Percentiles rank a stretch among this genome's conserved stretches.
These are phyloP conservation scores for Rana temporaria DNA, from an alignment of 2,113 vertebrate species.

Conservation along the genomic window DNA sequence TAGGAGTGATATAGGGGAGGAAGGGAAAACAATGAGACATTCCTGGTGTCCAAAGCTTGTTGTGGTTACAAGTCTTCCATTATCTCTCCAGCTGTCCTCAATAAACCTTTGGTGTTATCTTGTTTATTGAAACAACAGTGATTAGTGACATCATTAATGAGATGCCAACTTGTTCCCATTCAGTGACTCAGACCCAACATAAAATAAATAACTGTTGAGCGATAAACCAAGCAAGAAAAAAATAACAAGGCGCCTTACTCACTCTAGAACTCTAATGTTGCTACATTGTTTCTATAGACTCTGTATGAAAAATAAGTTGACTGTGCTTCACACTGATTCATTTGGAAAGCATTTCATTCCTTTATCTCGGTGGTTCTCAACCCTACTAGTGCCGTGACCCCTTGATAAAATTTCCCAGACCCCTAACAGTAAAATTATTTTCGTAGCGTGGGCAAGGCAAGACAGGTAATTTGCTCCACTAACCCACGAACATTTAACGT, in stretches of 20 bases:
- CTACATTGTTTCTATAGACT: too few relatives aligned
- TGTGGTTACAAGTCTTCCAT: neutral
- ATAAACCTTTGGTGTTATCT: conserved; percentile 30
- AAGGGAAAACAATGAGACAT: neutral
- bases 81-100: neutral
- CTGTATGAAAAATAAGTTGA: too few relatives aligned
- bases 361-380: too few relatives aligned
- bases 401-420: too few relatives aligned
- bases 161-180: neutral
- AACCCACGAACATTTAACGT: too few relatives aligned
- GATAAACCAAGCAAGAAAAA: neutral
- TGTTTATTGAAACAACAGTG: conserved; percentile 33
- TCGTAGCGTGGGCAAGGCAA: too few relatives aligned
- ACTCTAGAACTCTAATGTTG: neutral
- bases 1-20: neutral
- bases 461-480: too few relatives aligned
- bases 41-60: conserved; percentile 8
- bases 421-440: too few relatives aligned
- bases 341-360: too few relatives aligned
- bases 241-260: neutral
- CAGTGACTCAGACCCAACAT: conserved; percentile 27
- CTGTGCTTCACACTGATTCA: too few relatives aligned
- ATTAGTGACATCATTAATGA: conserved; percentile 27
- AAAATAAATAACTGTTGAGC: conserved; percentile 20
- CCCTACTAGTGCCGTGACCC: too few relatives aligned